Evolutionary conservation across 2,888 invertebrate species (phyloP).

Genomic region (Limnephilus lunatus): DNA sequence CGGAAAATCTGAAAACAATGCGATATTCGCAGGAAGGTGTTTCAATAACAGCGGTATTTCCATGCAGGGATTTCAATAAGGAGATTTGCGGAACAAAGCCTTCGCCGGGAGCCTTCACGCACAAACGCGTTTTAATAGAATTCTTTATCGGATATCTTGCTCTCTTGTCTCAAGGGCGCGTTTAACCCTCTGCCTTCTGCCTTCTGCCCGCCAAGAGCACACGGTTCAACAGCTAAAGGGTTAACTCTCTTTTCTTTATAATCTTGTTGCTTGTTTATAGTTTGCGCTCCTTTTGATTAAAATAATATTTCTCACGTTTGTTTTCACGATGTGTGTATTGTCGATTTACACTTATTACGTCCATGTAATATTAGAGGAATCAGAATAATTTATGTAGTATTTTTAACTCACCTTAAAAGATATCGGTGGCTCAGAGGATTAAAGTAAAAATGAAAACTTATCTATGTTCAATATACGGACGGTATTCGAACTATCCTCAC

Average conservation of each 20-base stretch:
- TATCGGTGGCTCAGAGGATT: no score
- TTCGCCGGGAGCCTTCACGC: conserved; percentile 46
- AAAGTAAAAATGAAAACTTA: no score
- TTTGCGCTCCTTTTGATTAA: background rate
- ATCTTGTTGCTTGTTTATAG: background rate
- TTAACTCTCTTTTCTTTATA: background rate
- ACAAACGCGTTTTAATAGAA: conserved; percentile 57
- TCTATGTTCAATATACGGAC: no score
- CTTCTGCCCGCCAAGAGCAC: background rate
- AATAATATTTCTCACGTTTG: background rate
- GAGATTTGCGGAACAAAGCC: conserved; percentile 54
- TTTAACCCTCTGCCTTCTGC: background rate
- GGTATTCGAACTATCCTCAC: no score
- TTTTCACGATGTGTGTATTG: background rate
- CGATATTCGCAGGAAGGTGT: conserved; percentile 43
- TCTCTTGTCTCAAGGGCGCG: conserved; percentile 46
- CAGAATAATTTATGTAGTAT: no score
- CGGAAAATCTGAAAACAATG: conserved; percentile 37
- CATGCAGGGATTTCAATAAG: conserved; percentile 57
- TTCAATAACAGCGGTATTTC: conserved; percentile 57
- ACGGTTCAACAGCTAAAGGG: background rate
- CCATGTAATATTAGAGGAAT: no score
- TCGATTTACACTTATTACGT: background rate
- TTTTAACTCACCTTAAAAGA: no score
- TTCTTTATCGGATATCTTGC: conserved; percentile 58